Evolutionary conservation across 30 jellyfish, hydroid and myxozoan genomes (phyloP).

Genomic region (Clytia hemisphaerica): DNA sequence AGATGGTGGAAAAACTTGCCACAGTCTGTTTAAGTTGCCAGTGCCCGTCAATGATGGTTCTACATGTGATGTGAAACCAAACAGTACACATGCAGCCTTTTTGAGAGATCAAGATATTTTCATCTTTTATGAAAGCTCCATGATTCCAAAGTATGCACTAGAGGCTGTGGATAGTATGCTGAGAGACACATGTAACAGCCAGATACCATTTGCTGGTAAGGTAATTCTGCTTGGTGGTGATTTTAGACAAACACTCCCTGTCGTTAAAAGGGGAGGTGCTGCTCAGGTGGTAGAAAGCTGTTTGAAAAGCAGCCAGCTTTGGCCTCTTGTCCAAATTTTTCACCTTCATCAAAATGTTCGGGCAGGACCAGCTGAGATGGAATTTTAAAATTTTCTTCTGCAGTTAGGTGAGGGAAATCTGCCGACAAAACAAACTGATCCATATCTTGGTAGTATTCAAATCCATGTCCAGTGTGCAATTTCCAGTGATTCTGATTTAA

Average conservation of each 20-base stretch:
- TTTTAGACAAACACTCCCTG: conserved; percentile 22
- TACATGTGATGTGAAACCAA: too few relatives aligned
- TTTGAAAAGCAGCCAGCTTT: not conserved
- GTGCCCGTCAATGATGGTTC: not conserved
- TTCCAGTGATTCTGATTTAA: too few relatives aligned
- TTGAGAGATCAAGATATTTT: not conserved
- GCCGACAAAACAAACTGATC: too few relatives aligned
- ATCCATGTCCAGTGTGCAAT: too few relatives aligned
- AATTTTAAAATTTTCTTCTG: too few relatives aligned
- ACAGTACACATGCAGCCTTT: too few relatives aligned
- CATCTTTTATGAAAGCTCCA: conserved; percentile 34
- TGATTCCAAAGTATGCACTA: conserved; percentile 12
- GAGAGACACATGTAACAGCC: not conserved
- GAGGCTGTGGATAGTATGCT: not conserved
- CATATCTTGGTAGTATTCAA: too few relatives aligned
- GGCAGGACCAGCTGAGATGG: not conserved
- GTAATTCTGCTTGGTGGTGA: conserved; percentile 1
- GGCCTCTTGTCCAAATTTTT: conserved; percentile 6
- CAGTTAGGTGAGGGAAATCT: too few relatives aligned
- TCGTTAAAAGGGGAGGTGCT: conserved; percentile 3
- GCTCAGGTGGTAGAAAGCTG: not conserved
- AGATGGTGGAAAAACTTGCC: too few relatives aligned
- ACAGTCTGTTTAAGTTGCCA: too few relatives aligned
- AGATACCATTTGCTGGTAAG: not conserved
- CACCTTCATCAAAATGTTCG: not conserved